These are phyloP conservation scores for Pionites leucogaster DNA, from an alignment of 2,113 vertebrate species.

Conservation along the genomic window DNA sequence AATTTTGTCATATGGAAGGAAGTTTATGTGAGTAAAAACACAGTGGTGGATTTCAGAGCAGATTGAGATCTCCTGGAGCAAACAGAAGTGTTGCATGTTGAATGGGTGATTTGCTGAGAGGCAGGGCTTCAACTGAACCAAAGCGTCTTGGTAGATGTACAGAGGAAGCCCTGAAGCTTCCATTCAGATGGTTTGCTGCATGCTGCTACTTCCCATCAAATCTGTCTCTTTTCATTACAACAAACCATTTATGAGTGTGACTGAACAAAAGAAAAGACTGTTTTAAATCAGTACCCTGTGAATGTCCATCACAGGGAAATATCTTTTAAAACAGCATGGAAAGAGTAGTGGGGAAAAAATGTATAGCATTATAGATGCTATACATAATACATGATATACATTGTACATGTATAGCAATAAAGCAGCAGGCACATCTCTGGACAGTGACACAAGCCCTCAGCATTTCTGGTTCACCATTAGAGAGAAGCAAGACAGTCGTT, in stretches of 20 bases:
- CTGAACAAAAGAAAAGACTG: neutral
- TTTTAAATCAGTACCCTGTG: neutral
- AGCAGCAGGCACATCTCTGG: neutral
- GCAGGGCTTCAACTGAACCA: neutral
- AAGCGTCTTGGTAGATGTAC: accelerated
- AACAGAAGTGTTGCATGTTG: neutral
- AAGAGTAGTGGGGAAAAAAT: neutral
- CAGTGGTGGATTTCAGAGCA: neutral
- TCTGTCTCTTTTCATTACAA: neutral
- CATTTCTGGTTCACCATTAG: neutral
- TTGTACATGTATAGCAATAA: accelerated
- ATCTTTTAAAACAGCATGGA: neutral
- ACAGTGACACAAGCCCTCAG: neutral
- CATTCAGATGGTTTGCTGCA: neutral
- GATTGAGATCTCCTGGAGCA: neutral
- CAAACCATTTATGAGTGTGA: neutral
- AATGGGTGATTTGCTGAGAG: neutral
- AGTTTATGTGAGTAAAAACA: neutral
- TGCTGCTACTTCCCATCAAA: neutral
- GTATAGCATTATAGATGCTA: too few species aligned
- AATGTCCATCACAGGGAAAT: neutral
- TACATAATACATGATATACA: too few species aligned
- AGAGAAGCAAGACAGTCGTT: neutral
- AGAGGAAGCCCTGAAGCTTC: neutral
- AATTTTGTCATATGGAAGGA: neutral